These are phyloP conservation scores for Hydrozoanthus gracilis DNA, from an alignment of 92 coral and sea anemone genomes.

Conservation along the genomic window DNA sequence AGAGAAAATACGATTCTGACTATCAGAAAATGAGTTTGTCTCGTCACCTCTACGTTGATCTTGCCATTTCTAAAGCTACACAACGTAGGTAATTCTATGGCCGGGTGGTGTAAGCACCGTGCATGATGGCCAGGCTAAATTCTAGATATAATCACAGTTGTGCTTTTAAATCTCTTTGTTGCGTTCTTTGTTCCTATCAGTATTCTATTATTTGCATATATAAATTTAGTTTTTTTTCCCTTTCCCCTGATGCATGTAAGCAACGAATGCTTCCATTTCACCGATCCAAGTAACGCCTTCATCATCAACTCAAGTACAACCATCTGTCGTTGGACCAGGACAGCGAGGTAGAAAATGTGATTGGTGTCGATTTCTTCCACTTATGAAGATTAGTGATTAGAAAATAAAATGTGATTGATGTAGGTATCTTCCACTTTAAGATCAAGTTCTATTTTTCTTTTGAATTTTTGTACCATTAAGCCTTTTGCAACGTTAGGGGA, in stretches of 20 bases:
- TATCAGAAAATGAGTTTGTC: background rate
- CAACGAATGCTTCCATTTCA: constrained; percentile 18
- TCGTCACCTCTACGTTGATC: background rate
- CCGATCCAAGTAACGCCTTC: constrained; percentile 17
- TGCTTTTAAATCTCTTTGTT: background rate
- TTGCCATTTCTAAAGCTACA: background rate
- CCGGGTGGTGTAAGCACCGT: constrained; percentile 16
- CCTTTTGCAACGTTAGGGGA: too few species aligned
- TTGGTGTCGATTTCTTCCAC: background rate
- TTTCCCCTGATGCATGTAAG: constrained; percentile 4
- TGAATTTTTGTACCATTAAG: too few species aligned
- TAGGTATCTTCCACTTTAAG: background rate
- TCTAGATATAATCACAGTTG: constrained; percentile 2
- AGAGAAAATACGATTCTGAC: constrained; percentile 13
- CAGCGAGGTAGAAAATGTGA: constrained; percentile 13
- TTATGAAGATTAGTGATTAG: background rate
- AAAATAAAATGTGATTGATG: constrained; percentile 5
- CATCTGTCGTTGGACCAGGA: constrained; percentile 23
- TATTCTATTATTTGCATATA: constrained; percentile 3
- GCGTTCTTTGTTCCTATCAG: background rate
- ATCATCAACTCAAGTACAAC: constrained; percentile 10
- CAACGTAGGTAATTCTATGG: constrained; percentile 15
- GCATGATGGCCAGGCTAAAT: background rate
- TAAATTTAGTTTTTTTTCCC: background rate
- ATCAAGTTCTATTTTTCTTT: too few species aligned